phyloP scores from a whole-genome alignment of 2,113 vertebrate species.

The Notechis scutatus region DNA sequence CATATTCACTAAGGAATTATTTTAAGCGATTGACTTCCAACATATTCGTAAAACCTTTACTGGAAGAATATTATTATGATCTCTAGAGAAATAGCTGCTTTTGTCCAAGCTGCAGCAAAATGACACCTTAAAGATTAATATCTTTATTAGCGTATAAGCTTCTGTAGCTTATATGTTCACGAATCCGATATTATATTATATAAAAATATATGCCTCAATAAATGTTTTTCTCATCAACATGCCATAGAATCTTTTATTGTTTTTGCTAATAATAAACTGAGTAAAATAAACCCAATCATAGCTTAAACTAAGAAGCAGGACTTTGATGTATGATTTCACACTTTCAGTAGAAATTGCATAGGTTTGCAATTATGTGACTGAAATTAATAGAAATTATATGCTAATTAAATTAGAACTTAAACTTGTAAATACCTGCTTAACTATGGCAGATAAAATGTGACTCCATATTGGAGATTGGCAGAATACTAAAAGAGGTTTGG shows the following conservation, averaged over 20 bases:
- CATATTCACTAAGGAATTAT: neutral
- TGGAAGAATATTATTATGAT: neutral
- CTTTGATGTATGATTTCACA: neutral
- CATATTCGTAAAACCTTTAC: neutral
- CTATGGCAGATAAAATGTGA: neutral
- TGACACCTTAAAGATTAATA: neutral
- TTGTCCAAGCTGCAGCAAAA: neutral
- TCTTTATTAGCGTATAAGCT: neutral
- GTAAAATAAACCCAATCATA: neutral
- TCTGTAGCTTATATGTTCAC: neutral
- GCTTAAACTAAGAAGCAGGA: neutral
- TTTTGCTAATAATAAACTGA: neutral
- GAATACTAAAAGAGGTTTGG: neutral
- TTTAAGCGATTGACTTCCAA: neutral
- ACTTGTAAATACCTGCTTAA: neutral
- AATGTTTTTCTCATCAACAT: neutral
- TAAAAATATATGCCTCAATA: neutral
- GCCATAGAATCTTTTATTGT: neutral
- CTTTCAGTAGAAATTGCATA: neutral
- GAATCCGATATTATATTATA: neutral
- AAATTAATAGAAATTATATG: neutral
- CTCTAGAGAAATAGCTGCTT: neutral
- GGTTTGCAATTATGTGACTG: neutral
- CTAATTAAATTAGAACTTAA: neutral
- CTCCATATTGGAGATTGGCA: neutral